phyloP scores from a whole-genome alignment of 2,797 vertebrate genomes.

The Chloroceryle amazona region DNA sequence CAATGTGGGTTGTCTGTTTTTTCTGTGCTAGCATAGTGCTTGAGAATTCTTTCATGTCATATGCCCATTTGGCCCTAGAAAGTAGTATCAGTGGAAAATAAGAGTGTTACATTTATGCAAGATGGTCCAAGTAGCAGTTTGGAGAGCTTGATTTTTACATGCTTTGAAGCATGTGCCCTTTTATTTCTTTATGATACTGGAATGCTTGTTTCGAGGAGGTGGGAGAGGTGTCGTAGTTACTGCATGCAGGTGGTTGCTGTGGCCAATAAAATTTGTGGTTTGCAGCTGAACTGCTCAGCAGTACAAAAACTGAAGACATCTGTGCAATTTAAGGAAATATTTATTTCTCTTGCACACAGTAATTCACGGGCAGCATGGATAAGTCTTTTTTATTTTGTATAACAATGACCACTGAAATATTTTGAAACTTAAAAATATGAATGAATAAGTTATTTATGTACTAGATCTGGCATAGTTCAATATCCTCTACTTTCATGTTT shows the following conservation, averaged over 20 bases:
- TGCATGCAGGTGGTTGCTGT: background rate
- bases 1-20: background rate
- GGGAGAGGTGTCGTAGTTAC: background rate
- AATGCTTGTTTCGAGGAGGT: background rate
- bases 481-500: background rate
- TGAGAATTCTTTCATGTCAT: background rate
- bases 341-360: background rate
- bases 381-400: background rate
- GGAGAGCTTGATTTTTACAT: background rate
- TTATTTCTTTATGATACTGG: background rate
- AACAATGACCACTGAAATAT: background rate
- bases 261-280: background rate
- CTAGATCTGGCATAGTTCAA: background rate
- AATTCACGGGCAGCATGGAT: background rate
- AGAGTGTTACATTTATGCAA: background rate
- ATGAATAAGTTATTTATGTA: background rate
- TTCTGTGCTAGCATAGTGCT: background rate
- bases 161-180: background rate
- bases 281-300: background rate
- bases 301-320: background rate
- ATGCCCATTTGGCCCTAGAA: background rate
- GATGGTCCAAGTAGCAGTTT: background rate
- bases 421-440: background rate
- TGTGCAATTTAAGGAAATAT: background rate
- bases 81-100: background rate